phyloP scores from a whole-genome alignment of 2,113 vertebrate species.

The Coryphaenoides rupestris region DNA sequence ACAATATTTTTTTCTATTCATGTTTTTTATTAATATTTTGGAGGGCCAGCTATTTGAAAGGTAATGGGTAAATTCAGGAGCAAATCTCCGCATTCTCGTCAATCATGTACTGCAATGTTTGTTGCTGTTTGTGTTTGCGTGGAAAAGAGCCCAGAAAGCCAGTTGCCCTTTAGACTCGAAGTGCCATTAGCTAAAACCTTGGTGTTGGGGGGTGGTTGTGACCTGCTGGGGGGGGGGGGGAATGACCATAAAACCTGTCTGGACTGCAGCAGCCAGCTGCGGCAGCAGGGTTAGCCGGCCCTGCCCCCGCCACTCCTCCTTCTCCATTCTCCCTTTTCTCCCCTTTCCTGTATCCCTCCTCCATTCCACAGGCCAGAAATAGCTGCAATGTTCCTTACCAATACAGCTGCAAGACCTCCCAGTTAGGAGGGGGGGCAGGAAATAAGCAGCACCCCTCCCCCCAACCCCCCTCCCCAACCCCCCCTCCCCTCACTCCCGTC shows the following conservation, averaged over 20 bases:
- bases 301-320: slow-evolving; percentile 4
- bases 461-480: neutral
- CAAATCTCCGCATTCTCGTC: slow-evolving; percentile 36
- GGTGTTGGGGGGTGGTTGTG: slow-evolving; percentile 76
- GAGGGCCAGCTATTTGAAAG: neutral
- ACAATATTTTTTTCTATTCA: too few relatives aligned
- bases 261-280: slow-evolving; percentile 66
- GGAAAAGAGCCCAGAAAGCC: slow-evolving; percentile 58
- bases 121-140: slow-evolving; percentile 32
- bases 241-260: slow-evolving; percentile 76
- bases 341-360: slow-evolving; percentile 48
- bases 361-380: slow-evolving; percentile 60
- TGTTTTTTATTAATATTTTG: too few relatives aligned
- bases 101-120: slow-evolving; percentile 54
- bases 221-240: slow-evolving; percentile 57
- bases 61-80: slow-evolving; percentile 34
- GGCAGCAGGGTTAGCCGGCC: slow-evolving; percentile 50
- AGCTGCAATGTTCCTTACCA: slow-evolving; percentile 48
- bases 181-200: slow-evolving; percentile 73
- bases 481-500: neutral
- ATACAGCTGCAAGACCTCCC: slow-evolving; percentile 65
- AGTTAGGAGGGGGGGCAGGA: slow-evolving; percentile 46
- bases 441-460: slow-evolving; percentile 30
- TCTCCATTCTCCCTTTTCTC: slow-evolving; percentile 43
- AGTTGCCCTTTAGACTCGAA: slow-evolving; percentile 65